A percentile compares a stretch with the other conserved stretches of the same genome.
Evolutionary conservation across 2,888 invertebrate species (phyloP).

Genomic region (Rhabditoides inermis): DNA sequence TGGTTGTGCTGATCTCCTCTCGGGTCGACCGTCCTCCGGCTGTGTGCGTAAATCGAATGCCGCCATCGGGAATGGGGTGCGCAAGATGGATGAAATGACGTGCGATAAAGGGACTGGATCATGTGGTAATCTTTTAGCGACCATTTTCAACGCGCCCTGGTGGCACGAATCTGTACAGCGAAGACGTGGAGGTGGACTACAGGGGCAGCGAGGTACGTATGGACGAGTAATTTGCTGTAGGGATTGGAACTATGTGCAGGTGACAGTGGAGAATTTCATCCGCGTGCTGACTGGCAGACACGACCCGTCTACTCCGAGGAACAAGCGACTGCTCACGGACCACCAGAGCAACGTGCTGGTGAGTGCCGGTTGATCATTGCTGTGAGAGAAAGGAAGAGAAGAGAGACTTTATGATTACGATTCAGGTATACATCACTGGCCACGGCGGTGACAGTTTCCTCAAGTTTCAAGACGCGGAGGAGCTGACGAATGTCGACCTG

Average conservation of each 20-base stretch:
- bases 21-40: too few relatives aligned
- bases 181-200: slow-evolving; percentile 79
- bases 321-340: slow-evolving; percentile 86
- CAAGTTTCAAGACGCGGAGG: slow-evolving; percentile 98
- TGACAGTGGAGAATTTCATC: slow-evolving; percentile 91
- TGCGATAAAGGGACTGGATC: too few relatives aligned
- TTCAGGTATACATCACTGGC: slow-evolving; percentile 52
- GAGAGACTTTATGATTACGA: not conserved
- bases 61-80: too few relatives aligned
- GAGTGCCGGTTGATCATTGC: not conserved
- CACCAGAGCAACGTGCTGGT: slow-evolving; percentile 85
- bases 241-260: too few relatives aligned
- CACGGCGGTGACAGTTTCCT: slow-evolving; percentile 98
- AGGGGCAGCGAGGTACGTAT: slow-evolving; percentile 66
- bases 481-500: slow-evolving; percentile 92
- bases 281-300: slow-evolving; percentile 85
- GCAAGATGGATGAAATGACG: too few relatives aligned
- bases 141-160: slow-evolving; percentile 93
- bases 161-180: slow-evolving; percentile 96
- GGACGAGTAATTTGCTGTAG: not conserved
- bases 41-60: too few relatives aligned
- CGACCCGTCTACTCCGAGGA: slow-evolving; percentile 82
- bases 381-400: not conserved
- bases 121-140: slow-evolving; percentile 64
- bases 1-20: too few relatives aligned